phyloP scores from a whole-genome alignment of 2,888 invertebrate species.

The Drosophila pseudotakahashii region DNA sequence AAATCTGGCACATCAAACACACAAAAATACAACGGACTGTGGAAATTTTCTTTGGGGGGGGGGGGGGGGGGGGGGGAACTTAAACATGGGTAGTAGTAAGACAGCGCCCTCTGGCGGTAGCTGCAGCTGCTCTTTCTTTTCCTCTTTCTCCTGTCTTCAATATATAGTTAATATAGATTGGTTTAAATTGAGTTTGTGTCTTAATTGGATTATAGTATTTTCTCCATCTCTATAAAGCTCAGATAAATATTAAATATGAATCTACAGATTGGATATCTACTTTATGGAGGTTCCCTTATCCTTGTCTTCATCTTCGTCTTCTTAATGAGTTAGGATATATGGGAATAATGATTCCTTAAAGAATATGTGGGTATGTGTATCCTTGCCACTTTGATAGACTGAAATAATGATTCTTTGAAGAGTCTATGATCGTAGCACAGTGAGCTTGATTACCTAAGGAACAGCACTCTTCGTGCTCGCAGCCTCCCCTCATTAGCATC shows the following conservation, averaged over 20 bases:
- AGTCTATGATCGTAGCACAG: neutral
- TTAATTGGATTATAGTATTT: no score
- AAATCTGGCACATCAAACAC: slow-evolving; percentile 16
- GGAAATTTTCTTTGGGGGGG: neutral
- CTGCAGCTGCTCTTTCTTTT: slow-evolving; percentile 1
- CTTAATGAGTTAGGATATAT: no score
- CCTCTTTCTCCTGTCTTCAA: neutral
- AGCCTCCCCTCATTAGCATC: slow-evolving; percentile 44
- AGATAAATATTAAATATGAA: no score
- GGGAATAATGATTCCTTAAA: neutral
- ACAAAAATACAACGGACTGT: slow-evolving; percentile 7
- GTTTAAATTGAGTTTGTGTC: no score
- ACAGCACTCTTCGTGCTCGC: slow-evolving; percentile 23
- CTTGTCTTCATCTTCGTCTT: no score
- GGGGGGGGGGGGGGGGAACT: neutral
- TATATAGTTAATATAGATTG: no score
- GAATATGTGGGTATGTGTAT: neutral
- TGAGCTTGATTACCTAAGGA: slow-evolving; percentile 30
- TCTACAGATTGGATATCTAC: no score
- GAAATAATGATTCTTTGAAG: no score
- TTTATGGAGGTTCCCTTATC: no score
- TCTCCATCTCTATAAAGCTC: no score
- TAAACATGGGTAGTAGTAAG: neutral
- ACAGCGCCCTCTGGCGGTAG: slow-evolving; percentile 3
- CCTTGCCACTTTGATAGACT: neutral